Percentiles rank a stretch among this genome's conserved stretches.
These are phyloP conservation scores for Mythimna loreyi DNA, from an alignment of 2,888 invertebrate species.

Conservation along the genomic window DNA sequence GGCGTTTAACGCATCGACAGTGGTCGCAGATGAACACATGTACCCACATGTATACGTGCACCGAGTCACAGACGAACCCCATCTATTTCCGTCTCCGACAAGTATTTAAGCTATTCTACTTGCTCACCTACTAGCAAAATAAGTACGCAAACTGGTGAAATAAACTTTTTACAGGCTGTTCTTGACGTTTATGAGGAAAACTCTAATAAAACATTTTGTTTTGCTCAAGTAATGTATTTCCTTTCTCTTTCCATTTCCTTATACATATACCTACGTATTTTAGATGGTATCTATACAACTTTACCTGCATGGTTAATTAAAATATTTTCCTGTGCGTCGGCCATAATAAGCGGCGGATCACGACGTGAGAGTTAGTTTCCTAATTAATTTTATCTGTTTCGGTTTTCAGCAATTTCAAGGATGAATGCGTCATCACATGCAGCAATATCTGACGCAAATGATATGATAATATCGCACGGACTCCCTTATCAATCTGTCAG, in stretches of 20 bases:
- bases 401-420: background rate
- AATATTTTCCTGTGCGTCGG: constrained; percentile 18
- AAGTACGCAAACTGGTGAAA: constrained; percentile 20
- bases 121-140: constrained; percentile 23
- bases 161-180: constrained; percentile 10
- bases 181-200: constrained; percentile 20
- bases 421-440: background rate
- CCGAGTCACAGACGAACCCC: constrained; percentile 58
- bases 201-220: constrained; percentile 5
- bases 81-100: constrained; percentile 77
- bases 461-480: background rate
- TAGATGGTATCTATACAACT: background rate
- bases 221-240: constrained; percentile 19
- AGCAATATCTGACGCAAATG: background rate
- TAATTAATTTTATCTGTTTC: background rate
- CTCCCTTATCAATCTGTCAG: background rate
- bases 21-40: constrained; percentile 55
- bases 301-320: background rate
- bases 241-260: too few species aligned
- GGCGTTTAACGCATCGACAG: constrained; percentile 68
- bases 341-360: background rate
- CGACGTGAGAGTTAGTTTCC: background rate
- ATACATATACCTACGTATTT: background rate
- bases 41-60: constrained; percentile 40
- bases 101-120: constrained; percentile 67